Evolutionary conservation across 2,888 invertebrate genomes (phyloP).

Genomic region (Amphipyra berbera): DNA sequence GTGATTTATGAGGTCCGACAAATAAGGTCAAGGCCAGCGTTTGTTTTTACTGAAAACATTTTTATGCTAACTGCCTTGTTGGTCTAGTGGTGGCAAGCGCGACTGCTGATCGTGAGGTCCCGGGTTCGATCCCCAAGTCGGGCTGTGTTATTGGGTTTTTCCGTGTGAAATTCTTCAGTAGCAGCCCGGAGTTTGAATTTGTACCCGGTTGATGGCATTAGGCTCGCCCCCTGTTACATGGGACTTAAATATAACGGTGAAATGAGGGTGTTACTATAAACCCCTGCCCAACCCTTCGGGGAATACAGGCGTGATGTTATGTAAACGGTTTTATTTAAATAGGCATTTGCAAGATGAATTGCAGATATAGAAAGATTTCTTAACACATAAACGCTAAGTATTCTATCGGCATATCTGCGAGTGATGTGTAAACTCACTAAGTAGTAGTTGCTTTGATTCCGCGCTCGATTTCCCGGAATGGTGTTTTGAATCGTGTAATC

Average conservation of each 20-base stretch:
- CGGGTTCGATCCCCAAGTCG: too few relatives aligned
- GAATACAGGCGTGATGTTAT: too few relatives aligned
- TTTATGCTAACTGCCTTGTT: conserved; percentile 27
- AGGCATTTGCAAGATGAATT: conserved; percentile 31
- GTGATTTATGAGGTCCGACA: conserved; percentile 63
- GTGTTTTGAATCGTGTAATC: conserved; percentile 72
- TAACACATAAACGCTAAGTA: conserved; percentile 56
- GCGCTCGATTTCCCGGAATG: conserved; percentile 67
- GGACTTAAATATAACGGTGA: too few relatives aligned
- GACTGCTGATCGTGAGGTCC: too few relatives aligned
- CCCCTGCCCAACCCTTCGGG: too few relatives aligned
- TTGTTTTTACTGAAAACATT: conserved; percentile 51
- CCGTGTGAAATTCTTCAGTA: too few relatives aligned
- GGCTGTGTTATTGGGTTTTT: too few relatives aligned
- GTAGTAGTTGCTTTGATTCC: conserved; percentile 45
- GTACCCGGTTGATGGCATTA: too few relatives aligned
- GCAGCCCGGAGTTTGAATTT: too few relatives aligned
- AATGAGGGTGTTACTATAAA: too few relatives aligned
- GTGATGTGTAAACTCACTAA: conserved; percentile 63
- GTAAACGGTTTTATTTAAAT: conserved; percentile 32
- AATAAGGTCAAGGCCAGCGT: conserved; percentile 64
- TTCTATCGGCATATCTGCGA: conserved; percentile 55
- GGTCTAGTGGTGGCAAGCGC: too few relatives aligned
- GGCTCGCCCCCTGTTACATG: too few relatives aligned
- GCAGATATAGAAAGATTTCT: conserved; percentile 59